A percentile compares a stretch with the other conserved stretches of the same genome.
phyloP scores from a whole-genome alignment of 1,140 invertebrate genomes.

The Atta colombica region DNA sequence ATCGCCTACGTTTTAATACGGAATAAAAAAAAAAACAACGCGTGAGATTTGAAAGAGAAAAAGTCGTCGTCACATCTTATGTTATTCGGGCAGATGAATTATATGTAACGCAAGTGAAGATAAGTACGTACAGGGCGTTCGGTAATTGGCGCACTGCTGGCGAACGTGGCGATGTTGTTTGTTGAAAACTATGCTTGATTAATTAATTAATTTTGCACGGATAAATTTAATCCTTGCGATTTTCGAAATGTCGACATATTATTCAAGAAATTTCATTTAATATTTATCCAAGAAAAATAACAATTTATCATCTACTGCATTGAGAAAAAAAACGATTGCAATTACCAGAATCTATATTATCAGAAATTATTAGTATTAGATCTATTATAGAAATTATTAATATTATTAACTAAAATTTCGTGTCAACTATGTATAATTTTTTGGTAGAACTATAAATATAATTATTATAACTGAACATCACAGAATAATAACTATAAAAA shows the following conservation, averaged over 20 bases:
- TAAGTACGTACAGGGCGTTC: not conserved
- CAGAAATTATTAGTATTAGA: too few relatives aligned
- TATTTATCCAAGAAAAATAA: not conserved
- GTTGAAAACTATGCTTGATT: not conserved
- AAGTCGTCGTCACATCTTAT: slow-evolving; percentile 4
- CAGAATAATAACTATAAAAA: too few relatives aligned
- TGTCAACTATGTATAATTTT: too few relatives aligned
- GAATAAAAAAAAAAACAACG: not conserved
- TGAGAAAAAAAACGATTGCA: too few relatives aligned
- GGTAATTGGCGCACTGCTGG: not conserved
- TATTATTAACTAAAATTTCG: too few relatives aligned
- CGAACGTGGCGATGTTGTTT: not conserved
- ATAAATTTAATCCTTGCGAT: not conserved
- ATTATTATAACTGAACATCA: too few relatives aligned
- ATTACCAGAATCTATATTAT: too few relatives aligned
- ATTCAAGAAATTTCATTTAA: not conserved
- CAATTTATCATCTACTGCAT: not conserved
- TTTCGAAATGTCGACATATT: not conserved
- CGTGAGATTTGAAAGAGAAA: not conserved
- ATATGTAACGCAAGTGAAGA: not conserved
- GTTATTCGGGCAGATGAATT: not conserved
- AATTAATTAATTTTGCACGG: not conserved
- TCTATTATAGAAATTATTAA: too few relatives aligned
- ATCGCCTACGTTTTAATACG: not conserved
- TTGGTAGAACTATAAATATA: too few relatives aligned